phyloP scores from a whole-genome alignment of 2,113 vertebrate species.

The Oenanthe oenanthe region DNA sequence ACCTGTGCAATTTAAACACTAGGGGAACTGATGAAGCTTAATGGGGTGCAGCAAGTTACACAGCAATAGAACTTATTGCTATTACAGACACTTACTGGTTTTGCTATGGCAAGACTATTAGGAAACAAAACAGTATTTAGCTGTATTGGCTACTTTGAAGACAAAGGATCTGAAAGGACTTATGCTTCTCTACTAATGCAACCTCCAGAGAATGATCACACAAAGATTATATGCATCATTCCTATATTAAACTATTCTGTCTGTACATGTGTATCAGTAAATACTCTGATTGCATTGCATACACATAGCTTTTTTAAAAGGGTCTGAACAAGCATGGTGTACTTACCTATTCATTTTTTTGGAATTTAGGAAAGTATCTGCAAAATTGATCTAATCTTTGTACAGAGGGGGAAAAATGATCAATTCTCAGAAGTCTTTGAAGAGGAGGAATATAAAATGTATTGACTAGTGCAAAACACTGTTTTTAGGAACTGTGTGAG shows the following conservation, averaged over 20 bases:
- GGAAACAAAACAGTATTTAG: not conserved
- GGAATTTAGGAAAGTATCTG: not conserved
- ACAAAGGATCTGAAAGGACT: not conserved
- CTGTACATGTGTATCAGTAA: not conserved
- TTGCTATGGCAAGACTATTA: not conserved
- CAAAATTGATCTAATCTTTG: not conserved
- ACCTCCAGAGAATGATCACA: not conserved
- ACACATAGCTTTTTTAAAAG: not conserved
- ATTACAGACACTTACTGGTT: fast-evolving
- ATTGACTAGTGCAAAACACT: not conserved
- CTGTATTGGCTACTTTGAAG: not conserved
- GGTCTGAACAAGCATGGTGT: not conserved
- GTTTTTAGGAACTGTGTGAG: not conserved
- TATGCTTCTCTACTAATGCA: not conserved
- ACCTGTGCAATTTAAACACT: not conserved
- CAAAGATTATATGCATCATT: not conserved
- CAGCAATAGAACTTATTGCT: not conserved
- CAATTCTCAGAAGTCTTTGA: slow-evolving; percentile 8
- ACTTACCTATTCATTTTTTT: not conserved
- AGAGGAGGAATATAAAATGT: slow-evolving; percentile 1
- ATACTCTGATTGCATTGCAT: not conserved
- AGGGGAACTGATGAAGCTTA: not conserved
- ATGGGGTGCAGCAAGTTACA: not conserved
- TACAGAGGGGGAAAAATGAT: not conserved
- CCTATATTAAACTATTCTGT: not conserved